Evolutionary conservation across 2,888 invertebrate species (phyloP), one percentile per base, ranked within the genome.

Genomic region (Carpatolechia fugitivella): DNA sequence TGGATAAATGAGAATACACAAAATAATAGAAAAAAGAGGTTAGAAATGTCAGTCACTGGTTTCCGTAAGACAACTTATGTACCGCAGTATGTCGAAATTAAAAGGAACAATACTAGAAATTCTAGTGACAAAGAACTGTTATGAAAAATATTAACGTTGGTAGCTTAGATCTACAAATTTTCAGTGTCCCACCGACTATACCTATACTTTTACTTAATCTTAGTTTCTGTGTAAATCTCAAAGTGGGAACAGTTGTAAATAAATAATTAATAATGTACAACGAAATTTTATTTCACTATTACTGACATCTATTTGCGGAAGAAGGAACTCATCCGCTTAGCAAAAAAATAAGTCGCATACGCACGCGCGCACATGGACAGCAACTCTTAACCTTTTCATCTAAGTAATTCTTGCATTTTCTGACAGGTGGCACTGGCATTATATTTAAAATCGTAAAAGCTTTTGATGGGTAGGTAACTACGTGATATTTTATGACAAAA

Each of bases 31-130:
- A 85, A 80, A 58, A 78, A 76, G 46, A 75, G 72, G 53, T 64
- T 87, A 18, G 82, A 83, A 64, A 75, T 74, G 53, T 73, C 74
- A 10, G 70, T 81, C 0, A 74, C 78, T 51, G 76, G 74, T 11
- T 65, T 72, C 54, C 73, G 73, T 30, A 68, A 70, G 56, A 65
- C 74, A 18, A 72, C 72, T 8, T 79, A 82, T 53, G 76, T 74
- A 29, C 80, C 82, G 1, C 74, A 76, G 66, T 88, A 90, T 60
- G 76, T 80, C 1, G 87, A 89, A 72, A 86, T 89, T 20, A 80
- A 74, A 61, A 79, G 89, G 52, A 87, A 81, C 58, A 73, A 72
- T 55, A 76, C 73, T 20, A 63, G 57, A 54, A 60, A 56, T n/a
- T 33, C 36, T 33, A 56, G 56, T 56, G 58, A 56, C 44, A 50